Evolutionary conservation across 2,113 vertebrate species (phyloP).

Genomic region (Nycticorax nycticorax): DNA sequence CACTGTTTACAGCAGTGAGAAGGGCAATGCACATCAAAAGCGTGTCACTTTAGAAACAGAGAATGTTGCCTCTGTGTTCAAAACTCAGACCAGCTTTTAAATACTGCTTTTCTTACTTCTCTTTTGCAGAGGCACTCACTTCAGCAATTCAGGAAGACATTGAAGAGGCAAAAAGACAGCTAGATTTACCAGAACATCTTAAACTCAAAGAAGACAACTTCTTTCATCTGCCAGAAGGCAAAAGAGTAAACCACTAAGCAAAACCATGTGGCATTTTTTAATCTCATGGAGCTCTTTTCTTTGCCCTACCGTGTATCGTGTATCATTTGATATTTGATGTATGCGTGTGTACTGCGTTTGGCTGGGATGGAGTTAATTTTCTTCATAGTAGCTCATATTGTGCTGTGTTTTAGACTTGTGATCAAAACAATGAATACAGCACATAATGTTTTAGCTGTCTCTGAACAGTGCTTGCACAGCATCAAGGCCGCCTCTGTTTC

Average conservation of each 20-base stretch:
- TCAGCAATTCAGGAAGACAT: slow-evolving; percentile 85
- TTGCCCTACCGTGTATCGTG: neutral
- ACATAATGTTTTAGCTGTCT: neutral
- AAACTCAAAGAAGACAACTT: slow-evolving; percentile 87
- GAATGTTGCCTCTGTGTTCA: neutral
- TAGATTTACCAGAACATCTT: slow-evolving; percentile 85
- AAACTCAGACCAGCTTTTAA: neutral
- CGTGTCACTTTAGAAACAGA: neutral
- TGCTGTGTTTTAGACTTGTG: neutral
- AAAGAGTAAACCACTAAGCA: slow-evolving; percentile 81
- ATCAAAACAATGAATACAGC: neutral
- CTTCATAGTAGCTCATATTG: neutral
- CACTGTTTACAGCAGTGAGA: neutral
- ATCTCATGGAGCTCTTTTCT: neutral
- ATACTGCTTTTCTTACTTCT: neutral
- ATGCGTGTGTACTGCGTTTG: neutral
- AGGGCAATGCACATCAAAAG: neutral
- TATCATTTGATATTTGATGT: neutral
- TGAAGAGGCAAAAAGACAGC: slow-evolving; percentile 81
- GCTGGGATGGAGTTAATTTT: neutral
- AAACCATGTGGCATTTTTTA: neutral
- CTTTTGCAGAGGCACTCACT: slow-evolving; percentile 83
- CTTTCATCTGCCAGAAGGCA: slow-evolving; percentile 72
- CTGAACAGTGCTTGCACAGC: neutral
- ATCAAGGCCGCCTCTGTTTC: neutral